Evolutionary conservation across 2,888 invertebrate genomes (phyloP), one percentile per base, ranked within the genome.

Genomic region (Euphydryas editha): DNA sequence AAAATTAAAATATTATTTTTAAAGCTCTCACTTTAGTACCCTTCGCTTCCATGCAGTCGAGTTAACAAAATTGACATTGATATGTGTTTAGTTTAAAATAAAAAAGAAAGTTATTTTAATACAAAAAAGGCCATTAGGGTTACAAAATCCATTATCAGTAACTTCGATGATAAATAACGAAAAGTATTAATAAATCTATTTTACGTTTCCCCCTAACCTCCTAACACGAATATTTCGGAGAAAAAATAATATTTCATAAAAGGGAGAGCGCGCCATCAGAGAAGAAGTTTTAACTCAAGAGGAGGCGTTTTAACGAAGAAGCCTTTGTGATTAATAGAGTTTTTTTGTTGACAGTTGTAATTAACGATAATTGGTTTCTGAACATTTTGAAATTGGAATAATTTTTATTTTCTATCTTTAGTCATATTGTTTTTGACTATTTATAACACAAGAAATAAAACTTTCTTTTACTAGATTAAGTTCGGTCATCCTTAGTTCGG

Each of bases 401-500:
- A n/a, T n/a, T n/a, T n/a, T 5, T 11, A 39, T 13, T 39, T 13
- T 13, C 2, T 42, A 15, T 42, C 15, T 18, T 7, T 6, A 17
- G 46, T 15, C 17, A 17, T 24, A 24, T 11, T 51, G 39, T 15
- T 42, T 54, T 44, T 10, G 20, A n/a, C 47, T 47, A 47, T 47
- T 20, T 47, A 17, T 54, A 18, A 51, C 15, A 37, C 18, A 4
- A 39, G 30, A 56, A 67, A 56, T 55, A 72, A 83, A 82, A 75
- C 78, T 80, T 78, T 78, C 75, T 77, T 78, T 78, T 75, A 78
- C 77, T 79, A 81, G 81, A 84, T 82, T 80, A 82, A 82, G 78
- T 79, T 81, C 69, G 55, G 60, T 65, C 71, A 71, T 78, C 79
- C 75, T 75, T 75, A 81, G 79, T 77, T 73, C 59, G 78, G 83